Evolutionary conservation across 2,113 vertebrate genomes (phyloP).

Genomic region (Lepus timidus): DNA sequence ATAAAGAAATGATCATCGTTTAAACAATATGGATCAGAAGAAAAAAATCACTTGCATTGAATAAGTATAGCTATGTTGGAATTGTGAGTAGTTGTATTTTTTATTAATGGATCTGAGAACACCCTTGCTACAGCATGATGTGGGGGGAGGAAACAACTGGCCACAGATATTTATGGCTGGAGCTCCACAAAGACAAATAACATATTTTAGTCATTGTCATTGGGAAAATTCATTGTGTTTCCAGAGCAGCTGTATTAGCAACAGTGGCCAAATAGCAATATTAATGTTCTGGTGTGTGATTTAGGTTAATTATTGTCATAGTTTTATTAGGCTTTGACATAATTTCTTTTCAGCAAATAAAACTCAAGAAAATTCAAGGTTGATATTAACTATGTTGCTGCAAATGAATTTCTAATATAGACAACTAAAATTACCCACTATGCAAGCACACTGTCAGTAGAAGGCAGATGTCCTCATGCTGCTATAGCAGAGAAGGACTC

Average conservation of each 20-base stretch:
- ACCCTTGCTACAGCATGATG: neutral
- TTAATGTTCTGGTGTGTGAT: slow-evolving; percentile 70
- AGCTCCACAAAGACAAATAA: slow-evolving; percentile 58
- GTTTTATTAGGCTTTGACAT: slow-evolving; percentile 72
- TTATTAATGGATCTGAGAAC: neutral
- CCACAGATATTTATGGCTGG: slow-evolving; percentile 57
- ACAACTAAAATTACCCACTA: slow-evolving; percentile 58
- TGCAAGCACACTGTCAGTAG: slow-evolving; percentile 14
- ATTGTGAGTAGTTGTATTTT: neutral
- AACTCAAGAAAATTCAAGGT: slow-evolving; percentile 66
- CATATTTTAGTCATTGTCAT: slow-evolving; percentile 48
- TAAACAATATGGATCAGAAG: neutral
- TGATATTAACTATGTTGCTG: slow-evolving; percentile 26
- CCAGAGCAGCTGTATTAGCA: slow-evolving; percentile 47
- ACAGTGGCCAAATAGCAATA: slow-evolving; percentile 23
- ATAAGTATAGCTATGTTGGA: slow-evolving; percentile 8
- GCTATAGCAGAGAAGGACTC: neutral
- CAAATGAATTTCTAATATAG: slow-evolving; percentile 60
- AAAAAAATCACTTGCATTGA: neutral
- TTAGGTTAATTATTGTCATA: slow-evolving; percentile 76
- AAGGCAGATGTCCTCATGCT: neutral
- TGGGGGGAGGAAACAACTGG: neutral
- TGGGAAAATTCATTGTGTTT: slow-evolving; percentile 70
- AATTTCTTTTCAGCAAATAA: slow-evolving; percentile 70
- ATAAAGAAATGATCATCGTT: slow-evolving; percentile 26